Base-by-base conservation (phyloP, 2,888 invertebrate species). In the Cosmia trapezina region DNA sequence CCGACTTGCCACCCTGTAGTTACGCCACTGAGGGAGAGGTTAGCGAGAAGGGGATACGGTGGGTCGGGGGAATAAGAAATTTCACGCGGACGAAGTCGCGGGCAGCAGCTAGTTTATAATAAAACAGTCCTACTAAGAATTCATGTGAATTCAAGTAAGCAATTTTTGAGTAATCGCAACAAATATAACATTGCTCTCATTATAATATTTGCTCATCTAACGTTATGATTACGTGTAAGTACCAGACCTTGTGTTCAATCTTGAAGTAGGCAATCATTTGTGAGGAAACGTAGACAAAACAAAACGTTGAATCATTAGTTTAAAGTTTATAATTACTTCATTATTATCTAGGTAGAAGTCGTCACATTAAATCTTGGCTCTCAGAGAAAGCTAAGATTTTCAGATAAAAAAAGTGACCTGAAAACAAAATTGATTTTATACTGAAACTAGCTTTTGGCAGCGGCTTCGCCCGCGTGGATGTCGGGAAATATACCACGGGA, bases 201-300 rank as follows among this genome's bases (percentile, higher is more conserved):
- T 37, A 37, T 37, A 37, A 37, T 6, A 37, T 37, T 37, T 37
- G 33, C 47, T 71, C 41, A 53, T 53, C 51, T 19, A 49, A 60
- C 47, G 9, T 33, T 45, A 49, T 71, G 43, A 64, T 60, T 60
- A 72, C 64, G 33, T 59, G 1, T 9, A 64, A 54, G 51, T 63
- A 1, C 12, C 33, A 64, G 79, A 33, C 80, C 73, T 79, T 76
- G 80, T 37, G 43, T 76, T 79, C 63, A 79, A 64, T 76, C 33
- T 59, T 45, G 11, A 14, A 19, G 57, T 33, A 63, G 51, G 62
- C 78, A 68, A 78, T 53, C 11, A 63, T 78, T 57, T 63, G 61
- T 59, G 51, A 76, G 53, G 47, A 78, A 76, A 76, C 22, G 41
- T 53, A 78, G 62, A 59, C 79, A 53, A 63, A 76, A 76, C 62